Evolutionary conservation across 2,797 vertebrate species (phyloP).

Genomic region (Leuciscus waleckii): DNA sequence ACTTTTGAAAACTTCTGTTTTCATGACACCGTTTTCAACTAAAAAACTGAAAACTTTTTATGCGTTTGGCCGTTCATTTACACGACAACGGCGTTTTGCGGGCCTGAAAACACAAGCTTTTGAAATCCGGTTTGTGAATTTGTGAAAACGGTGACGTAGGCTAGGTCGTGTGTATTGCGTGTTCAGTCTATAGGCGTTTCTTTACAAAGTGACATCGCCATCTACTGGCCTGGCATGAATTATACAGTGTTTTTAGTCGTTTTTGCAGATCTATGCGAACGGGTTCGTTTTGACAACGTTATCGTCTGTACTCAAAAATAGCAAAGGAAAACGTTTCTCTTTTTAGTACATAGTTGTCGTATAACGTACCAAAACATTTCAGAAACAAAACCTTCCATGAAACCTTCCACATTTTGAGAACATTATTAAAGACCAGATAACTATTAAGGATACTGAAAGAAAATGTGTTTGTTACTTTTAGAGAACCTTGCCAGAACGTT

Average conservation of each 20-base stretch:
- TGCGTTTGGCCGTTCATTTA: neutral
- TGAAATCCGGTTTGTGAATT: too few relatives aligned
- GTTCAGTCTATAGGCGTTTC: too few relatives aligned
- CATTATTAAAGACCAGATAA: neutral
- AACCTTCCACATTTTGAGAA: neutral
- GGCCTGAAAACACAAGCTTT: neutral
- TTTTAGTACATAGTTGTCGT: too few relatives aligned
- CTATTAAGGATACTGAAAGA: too few relatives aligned
- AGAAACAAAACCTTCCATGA: neutral
- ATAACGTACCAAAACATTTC: too few relatives aligned
- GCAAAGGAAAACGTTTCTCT: too few relatives aligned
- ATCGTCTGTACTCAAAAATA: too few relatives aligned
- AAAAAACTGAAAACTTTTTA: neutral
- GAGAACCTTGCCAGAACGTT: too few relatives aligned
- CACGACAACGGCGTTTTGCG: accelerated
- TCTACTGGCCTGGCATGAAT: neutral
- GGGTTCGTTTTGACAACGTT: neutral
- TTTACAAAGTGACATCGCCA: neutral
- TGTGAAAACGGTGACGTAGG: too few relatives aligned
- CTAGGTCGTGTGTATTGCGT: too few relatives aligned
- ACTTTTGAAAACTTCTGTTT: neutral
- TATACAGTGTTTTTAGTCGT: neutral
- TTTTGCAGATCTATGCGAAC: neutral
- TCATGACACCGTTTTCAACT: neutral
- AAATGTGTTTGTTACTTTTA: too few relatives aligned